phyloP scores from a whole-genome alignment of 2,888 invertebrate genomes.

The Acrobasis repandana region DNA sequence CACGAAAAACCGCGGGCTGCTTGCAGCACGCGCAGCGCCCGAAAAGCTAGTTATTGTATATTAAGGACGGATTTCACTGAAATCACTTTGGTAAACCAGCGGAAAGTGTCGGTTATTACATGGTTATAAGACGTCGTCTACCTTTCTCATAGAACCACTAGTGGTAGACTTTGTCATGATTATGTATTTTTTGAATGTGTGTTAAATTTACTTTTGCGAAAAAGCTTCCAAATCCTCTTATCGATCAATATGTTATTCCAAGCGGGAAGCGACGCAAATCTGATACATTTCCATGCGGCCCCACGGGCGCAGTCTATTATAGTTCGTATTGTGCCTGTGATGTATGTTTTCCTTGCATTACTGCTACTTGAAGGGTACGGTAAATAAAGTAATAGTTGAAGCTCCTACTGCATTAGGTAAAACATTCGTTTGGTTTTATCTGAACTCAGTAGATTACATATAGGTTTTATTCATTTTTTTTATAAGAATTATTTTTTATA shows the following conservation, averaged over 20 bases:
- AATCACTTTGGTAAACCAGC: too few species aligned
- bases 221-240: conserved; percentile 40
- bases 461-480: too few species aligned
- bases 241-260: conserved; percentile 64
- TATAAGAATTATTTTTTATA: too few species aligned
- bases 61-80: too few species aligned
- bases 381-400: conserved; percentile 45
- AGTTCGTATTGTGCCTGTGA: conserved; percentile 67
- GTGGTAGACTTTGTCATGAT: background rate
- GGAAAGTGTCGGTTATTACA: too few species aligned
- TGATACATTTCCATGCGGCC: conserved; percentile 69
- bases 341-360: conserved; percentile 74
- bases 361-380: conserved; percentile 51
- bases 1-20: too few species aligned
- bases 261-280: conserved; percentile 62
- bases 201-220: background rate
- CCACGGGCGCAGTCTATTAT: conserved; percentile 64
- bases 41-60: too few species aligned
- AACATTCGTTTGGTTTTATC: too few species aligned
- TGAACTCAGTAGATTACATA: too few species aligned
- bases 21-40: too few species aligned
- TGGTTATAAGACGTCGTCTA: too few species aligned
- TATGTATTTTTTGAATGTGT: background rate
- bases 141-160: too few species aligned
- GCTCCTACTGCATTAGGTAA: background rate